These are phyloP conservation scores for Panurus biarmicus DNA, from an alignment of 2,113 vertebrate species.

Conservation along the genomic window DNA sequence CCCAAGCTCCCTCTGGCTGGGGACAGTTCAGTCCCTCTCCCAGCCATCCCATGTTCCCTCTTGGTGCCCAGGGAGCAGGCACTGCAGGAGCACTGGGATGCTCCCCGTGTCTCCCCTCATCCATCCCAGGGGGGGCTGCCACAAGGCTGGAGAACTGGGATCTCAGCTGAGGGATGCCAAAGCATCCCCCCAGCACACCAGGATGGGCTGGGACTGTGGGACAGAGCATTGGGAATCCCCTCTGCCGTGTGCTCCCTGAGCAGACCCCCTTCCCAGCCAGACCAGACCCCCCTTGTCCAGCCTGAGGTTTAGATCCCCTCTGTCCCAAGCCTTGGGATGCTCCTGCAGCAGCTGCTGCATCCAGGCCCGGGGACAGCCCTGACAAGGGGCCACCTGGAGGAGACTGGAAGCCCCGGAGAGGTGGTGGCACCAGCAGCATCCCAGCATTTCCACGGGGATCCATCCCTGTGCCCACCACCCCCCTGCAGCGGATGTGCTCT, in stretches of 20 bases:
- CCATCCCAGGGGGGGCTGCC: background rate
- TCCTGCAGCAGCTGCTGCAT: background rate
- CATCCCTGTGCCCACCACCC: background rate
- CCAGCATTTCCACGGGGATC: rapidly evolving
- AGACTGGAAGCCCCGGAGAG: rapidly evolving
- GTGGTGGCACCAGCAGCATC: background rate
- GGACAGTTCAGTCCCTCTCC: rapidly evolving
- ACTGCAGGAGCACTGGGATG: background rate
- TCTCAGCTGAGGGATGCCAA: background rate
- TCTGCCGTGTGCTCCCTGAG: rapidly evolving
- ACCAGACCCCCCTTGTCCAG: background rate
- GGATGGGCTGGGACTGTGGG: background rate
- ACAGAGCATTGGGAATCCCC: background rate
- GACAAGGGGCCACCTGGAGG: rapidly evolving
- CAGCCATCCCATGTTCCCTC: rapidly evolving
- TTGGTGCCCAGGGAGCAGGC: rapidly evolving
- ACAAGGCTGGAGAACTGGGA: background rate
- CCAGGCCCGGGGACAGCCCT: background rate
- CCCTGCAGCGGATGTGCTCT: background rate
- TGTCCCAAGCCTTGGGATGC: background rate
- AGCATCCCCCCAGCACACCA: no score
- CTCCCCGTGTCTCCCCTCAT: rapidly evolving
- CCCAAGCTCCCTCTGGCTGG: rapidly evolving
- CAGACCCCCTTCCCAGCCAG: background rate
- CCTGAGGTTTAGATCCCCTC: background rate